Evolutionary conservation across 2,113 vertebrate genomes (phyloP), one percentile per base, ranked within the genome.

Genomic region (Sclerurus mexicanus): DNA sequence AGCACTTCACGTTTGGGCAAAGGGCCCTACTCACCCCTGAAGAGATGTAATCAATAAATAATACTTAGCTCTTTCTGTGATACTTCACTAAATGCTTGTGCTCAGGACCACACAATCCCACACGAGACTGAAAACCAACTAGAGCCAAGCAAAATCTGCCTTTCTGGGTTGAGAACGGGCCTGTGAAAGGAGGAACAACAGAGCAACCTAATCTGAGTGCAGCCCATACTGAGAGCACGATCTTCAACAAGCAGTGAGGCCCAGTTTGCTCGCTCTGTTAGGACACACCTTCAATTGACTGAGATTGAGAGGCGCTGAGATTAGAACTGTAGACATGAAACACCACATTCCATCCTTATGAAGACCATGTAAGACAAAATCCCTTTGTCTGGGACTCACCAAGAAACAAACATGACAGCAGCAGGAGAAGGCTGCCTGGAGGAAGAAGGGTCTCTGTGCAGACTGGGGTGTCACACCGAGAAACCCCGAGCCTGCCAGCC

Each of bases 401-500:
- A 59, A 52, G 55, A 35, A 35, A 25, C 31, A 63, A 7, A 12
- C 10, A 6, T 4, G 33, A 56, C 24, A 1, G 16, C 0, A 5
- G 21, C 40, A 73, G 62, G 33, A 71, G 53, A 68, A 50, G 44
- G 39, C 55, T 55, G 62, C 39, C 56, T 58, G 47, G 20, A 78
- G 40, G 14, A 42, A 23, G 62, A 59, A 39, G 6, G 12, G 17
- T 58, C 27, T 77, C 49, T n/a, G 68, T 8, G 52, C 69, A 62
- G 53, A 25, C 24, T 13, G n/a, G 49, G 35, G 50, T 59, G 20
- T 1, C 5, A 6, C 18, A 33, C 10, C 0, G 4, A 50, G 37
- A 60, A 74, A 6, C 1, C 1, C 37, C 12, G 22, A 33, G 42
- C 68, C 44, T 74, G 44, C 22, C 68, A 52, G 3, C 18, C 59